Evolutionary conservation across 2,888 invertebrate species (phyloP).

Genomic region (Standfussiana lucernea): DNA sequence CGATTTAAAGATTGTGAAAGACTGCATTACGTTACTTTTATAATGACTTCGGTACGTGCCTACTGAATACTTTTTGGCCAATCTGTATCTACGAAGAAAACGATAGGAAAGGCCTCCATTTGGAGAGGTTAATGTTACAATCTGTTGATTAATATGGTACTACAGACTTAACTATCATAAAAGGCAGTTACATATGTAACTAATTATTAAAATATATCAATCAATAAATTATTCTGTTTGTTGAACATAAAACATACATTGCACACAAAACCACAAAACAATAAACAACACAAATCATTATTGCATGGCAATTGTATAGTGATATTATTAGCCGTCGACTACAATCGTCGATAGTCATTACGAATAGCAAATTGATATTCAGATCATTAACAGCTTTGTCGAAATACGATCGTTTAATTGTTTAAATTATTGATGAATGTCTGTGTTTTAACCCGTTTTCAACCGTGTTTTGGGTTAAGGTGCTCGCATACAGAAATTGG

Average conservation of each 20-base stretch:
- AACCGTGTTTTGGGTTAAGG: constrained; percentile 1
- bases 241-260: too few relatives aligned
- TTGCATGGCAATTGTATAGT: not conserved
- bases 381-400: constrained; percentile 11
- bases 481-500: not conserved
- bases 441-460: constrained; percentile 34
- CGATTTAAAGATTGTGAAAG: not conserved
- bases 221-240: not conserved
- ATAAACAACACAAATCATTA: constrained; percentile 14
- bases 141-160: not conserved
- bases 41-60: not conserved
- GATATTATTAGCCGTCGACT: not conserved
- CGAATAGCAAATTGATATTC: constrained; percentile 38
- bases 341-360: constrained; percentile 16
- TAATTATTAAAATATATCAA: not conserved
- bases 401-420: constrained; percentile 26
- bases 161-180: not conserved
- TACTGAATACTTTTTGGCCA: not conserved
- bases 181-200: not conserved
- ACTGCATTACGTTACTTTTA: not conserved
- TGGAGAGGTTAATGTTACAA: not conserved
- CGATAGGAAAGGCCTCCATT: not conserved
- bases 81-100: not conserved
- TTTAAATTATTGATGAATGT: constrained; percentile 27
- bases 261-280: not conserved